A percentile compares a stretch with the other conserved stretches of the same genome.
These are phyloP conservation scores for Sarcophaga peregrina DNA, from an alignment of 1,140 invertebrate species.

Conservation along the genomic window DNA sequence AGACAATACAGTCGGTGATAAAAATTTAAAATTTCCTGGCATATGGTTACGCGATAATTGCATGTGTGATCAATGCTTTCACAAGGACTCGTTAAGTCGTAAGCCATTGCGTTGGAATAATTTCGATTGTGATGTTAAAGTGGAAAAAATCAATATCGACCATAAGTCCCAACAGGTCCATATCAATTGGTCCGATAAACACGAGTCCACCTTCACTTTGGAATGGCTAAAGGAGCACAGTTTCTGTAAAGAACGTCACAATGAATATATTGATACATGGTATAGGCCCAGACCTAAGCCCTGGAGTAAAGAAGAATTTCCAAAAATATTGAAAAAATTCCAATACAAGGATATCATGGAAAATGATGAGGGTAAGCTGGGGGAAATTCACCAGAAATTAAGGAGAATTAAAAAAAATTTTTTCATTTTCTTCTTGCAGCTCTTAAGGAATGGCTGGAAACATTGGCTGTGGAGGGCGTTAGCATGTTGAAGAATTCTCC, in stretches of 20 bases:
- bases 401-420: no score
- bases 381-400: background rate
- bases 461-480: slow-evolving; percentile 72
- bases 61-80: slow-evolving; percentile 74
- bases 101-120: slow-evolving; percentile 60
- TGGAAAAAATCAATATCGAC: slow-evolving; percentile 50
- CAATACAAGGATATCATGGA: slow-evolving; percentile 70
- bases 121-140: slow-evolving; percentile 52
- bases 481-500: slow-evolving; percentile 71
- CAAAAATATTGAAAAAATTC: slow-evolving; percentile 68
- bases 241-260: slow-evolving; percentile 69
- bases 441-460: slow-evolving; percentile 71
- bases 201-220: slow-evolving; percentile 67
- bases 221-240: slow-evolving; percentile 72
- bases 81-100: slow-evolving; percentile 71
- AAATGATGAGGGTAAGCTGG: slow-evolving; percentile 61
- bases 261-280: slow-evolving; percentile 66
- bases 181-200: slow-evolving; percentile 72
- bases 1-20: slow-evolving; percentile 16
- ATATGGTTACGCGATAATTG: slow-evolving; percentile 76
- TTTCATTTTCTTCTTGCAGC: slow-evolving; percentile 52
- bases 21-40: slow-evolving; percentile 70
- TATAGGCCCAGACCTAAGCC: slow-evolving; percentile 68
- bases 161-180: slow-evolving; percentile 45
- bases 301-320: slow-evolving; percentile 71